These are phyloP conservation scores for Zonitis immaculata DNA, from an alignment of 2,888 invertebrate species.

Conservation along the genomic window DNA sequence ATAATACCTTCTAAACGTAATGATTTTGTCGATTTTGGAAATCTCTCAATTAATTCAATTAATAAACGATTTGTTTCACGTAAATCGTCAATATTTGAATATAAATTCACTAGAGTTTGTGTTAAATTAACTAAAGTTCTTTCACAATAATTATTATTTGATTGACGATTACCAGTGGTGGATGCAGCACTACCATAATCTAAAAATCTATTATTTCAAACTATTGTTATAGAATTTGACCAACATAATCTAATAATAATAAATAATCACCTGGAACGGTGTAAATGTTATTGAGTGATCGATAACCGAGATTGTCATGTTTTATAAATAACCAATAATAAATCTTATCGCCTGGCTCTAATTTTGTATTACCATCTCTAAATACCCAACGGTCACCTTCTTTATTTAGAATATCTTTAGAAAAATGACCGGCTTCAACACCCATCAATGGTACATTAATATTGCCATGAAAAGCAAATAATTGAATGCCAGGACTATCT, in stretches of 20 bases:
- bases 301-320: slow-evolving; percentile 38
- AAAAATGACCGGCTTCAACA: slow-evolving; percentile 38
- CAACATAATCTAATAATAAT: no score
- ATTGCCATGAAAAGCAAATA: slow-evolving; percentile 50
- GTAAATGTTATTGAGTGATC: slow-evolving; percentile 32
- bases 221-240: no score
- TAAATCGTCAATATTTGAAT: slow-evolving; percentile 21
- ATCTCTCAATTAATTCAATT: slow-evolving; percentile 23
- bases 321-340: slow-evolving; percentile 45
- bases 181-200: no score
- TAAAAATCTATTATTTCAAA: no score
- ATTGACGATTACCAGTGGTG: no score
- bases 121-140: slow-evolving; percentile 24
- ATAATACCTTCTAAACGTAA: slow-evolving; percentile 27
- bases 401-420: slow-evolving; percentile 32
- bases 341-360: slow-evolving; percentile 39
- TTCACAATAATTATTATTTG: no score
- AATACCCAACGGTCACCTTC: slow-evolving; percentile 27
- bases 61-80: slow-evolving; percentile 23
- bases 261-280: slow-evolving; percentile 30
- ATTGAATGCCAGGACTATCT: slow-evolving; percentile 41
- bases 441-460: slow-evolving; percentile 40
- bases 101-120: slow-evolving; percentile 22
- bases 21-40: slow-evolving; percentile 17
- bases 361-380: slow-evolving; percentile 29